phyloP scores from a whole-genome alignment of 2,888 invertebrate species.

The Machimus atricapillus region DNA sequence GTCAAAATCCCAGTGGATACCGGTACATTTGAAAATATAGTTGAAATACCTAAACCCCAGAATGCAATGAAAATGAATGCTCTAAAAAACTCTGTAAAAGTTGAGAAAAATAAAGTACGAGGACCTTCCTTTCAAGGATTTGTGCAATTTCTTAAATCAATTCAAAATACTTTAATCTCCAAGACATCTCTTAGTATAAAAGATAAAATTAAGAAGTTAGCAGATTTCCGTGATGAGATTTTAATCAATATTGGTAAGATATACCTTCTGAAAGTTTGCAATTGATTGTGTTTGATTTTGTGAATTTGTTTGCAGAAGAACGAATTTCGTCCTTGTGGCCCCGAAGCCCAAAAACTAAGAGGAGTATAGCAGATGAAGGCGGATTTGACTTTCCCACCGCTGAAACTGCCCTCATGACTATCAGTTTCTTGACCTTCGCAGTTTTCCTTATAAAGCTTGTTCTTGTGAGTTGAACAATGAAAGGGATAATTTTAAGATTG shows the following conservation, averaged over 20 bases:
- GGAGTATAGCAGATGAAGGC: constrained; percentile 62
- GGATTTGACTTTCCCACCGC: constrained; percentile 79
- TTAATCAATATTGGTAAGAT: constrained; percentile 72
- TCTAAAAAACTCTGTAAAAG: background rate
- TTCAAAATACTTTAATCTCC: constrained; percentile 55
- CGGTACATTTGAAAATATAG: background rate
- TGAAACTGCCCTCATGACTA: constrained; percentile 81
- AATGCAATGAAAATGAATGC: background rate
- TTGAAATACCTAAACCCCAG: background rate
- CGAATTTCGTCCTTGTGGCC: constrained; percentile 60
- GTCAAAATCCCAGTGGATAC: background rate
- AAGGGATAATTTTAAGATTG: background rate
- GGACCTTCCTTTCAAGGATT: constrained; percentile 55
- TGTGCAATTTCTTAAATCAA: constrained; percentile 55
- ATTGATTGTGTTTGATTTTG: background rate
- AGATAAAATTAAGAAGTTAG: constrained; percentile 57
- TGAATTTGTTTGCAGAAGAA: background rate
- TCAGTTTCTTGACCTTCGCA: constrained; percentile 84
- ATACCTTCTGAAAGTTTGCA: too few species aligned
- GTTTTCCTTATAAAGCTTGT: constrained; percentile 84
- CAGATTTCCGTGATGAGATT: constrained; percentile 63
- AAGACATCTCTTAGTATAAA: constrained; percentile 55
- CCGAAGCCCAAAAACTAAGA: constrained; percentile 52
- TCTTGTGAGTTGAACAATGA: constrained; percentile 67
- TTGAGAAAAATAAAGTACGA: background rate